A percentile compares a stretch with the other conserved stretches of the same genome.
Evolutionary conservation across 2,888 invertebrate genomes (phyloP).

Genomic region (Muschampia plurimacula): DNA sequence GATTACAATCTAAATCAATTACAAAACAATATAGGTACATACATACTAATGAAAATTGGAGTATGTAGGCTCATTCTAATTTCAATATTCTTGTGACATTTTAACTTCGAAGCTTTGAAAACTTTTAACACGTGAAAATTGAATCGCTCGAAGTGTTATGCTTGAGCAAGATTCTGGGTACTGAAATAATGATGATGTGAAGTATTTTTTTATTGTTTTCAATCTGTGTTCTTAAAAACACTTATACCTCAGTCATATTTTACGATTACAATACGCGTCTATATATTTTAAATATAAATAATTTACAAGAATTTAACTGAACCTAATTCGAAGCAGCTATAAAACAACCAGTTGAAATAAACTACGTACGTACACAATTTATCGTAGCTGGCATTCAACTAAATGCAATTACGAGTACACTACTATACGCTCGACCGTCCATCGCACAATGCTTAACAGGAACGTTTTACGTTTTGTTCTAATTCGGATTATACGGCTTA

Average conservation of each 20-base stretch:
- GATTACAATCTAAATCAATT: too few species aligned
- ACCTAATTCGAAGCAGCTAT: constrained; percentile 3
- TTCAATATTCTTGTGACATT: too few species aligned
- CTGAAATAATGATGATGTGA: too few species aligned
- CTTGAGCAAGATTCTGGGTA: too few species aligned
- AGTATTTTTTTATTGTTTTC: too few species aligned
- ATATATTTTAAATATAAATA: not conserved
- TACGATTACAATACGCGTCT: not conserved
- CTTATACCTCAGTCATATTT: not conserved
- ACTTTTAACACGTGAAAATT: too few species aligned
- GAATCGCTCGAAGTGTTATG: too few species aligned
- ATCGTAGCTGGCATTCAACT: constrained; percentile 30
- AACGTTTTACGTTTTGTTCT: constrained; percentile 59
- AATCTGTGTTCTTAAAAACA: too few species aligned
- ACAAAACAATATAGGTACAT: too few species aligned
- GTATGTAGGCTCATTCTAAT: too few species aligned
- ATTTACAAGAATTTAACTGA: not conserved
- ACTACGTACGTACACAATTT: constrained; percentile 31
- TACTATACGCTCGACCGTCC: not conserved
- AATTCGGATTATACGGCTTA: constrained; percentile 52
- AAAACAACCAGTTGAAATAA: constrained; percentile 18
- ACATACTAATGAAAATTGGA: too few species aligned
- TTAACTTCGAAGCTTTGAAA: too few species aligned
- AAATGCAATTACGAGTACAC: constrained; percentile 37
- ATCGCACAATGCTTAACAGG: constrained; percentile 24